A percentile compares a stretch with the other conserved stretches of the same genome.
Evolutionary conservation across 2,888 invertebrate genomes (phyloP).

Genomic region (Pachydiplax longipennis): DNA sequence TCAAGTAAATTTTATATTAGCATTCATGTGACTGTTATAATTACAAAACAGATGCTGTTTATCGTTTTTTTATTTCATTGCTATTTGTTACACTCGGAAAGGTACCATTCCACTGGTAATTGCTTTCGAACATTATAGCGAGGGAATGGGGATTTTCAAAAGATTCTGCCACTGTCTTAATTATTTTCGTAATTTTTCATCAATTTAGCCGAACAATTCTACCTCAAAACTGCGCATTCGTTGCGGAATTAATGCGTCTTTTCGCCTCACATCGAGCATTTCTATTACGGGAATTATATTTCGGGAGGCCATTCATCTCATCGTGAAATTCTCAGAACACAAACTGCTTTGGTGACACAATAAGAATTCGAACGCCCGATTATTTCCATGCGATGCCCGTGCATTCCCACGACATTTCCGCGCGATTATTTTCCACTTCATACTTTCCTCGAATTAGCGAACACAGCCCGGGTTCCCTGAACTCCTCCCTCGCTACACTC

Average conservation of each 20-base stretch:
- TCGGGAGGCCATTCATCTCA: background rate
- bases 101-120: too few species aligned
- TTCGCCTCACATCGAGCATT: background rate
- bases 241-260: background rate
- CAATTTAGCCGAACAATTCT: too few species aligned
- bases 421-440: background rate
- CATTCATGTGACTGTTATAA: too few species aligned
- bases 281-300: background rate
- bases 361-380: constrained; percentile 5
- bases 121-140: too few species aligned
- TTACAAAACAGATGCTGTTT: too few species aligned
- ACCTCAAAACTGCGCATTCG: background rate
- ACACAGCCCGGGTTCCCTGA: background rate
- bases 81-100: too few species aligned
- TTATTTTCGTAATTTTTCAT: too few species aligned
- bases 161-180: too few species aligned
- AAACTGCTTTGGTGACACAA: background rate
- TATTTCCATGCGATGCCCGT: background rate
- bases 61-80: too few species aligned
- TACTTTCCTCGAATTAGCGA: too few species aligned
- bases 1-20: too few species aligned
- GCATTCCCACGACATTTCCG: background rate
- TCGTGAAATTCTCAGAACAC: background rate
- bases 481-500: background rate
- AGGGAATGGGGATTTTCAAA: too few species aligned